Evolutionary conservation across 2,888 invertebrate species (phyloP).

Genomic region (Pilophorus perplexus): DNA sequence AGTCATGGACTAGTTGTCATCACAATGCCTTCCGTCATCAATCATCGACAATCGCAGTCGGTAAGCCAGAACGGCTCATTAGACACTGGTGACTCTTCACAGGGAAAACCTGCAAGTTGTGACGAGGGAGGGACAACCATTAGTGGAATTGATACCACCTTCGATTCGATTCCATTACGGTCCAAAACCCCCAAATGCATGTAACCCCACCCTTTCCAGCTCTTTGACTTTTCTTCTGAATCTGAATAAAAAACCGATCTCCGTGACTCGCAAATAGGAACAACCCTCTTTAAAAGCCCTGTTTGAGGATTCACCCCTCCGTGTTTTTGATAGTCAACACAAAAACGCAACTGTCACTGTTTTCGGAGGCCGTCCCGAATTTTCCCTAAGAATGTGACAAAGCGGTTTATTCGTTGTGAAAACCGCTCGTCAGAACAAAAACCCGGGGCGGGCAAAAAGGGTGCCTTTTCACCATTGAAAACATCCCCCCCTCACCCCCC

Average conservation of each 20-base stretch:
- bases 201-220: neutral
- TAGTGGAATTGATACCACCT: constrained; percentile 14
- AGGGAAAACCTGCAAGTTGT: no score
- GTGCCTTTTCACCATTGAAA: neutral
- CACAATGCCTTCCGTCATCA: no score
- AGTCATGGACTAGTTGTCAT: no score
- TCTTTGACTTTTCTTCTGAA: no score
- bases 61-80: no score
- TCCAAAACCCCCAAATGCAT: neutral
- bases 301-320: constrained; percentile 13
- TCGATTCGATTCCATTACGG: constrained; percentile 1
- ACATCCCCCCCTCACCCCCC: neutral
- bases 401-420: neutral
- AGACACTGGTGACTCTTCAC: no score
- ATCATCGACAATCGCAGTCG: no score
- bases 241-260: constrained; percentile 13
- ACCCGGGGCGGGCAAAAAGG: neutral
- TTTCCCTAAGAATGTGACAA: constrained; percentile 19
- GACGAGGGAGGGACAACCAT: no score
- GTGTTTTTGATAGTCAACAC: neutral
- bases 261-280: constrained; percentile 11
- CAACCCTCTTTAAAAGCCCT: no score
- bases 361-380: neutral
- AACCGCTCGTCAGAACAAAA: neutral
- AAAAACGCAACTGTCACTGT: constrained; percentile 21